Evolutionary conservation across 1,140 invertebrate species (phyloP).

Genomic region (Pseudomyrmex pallidus): DNA sequence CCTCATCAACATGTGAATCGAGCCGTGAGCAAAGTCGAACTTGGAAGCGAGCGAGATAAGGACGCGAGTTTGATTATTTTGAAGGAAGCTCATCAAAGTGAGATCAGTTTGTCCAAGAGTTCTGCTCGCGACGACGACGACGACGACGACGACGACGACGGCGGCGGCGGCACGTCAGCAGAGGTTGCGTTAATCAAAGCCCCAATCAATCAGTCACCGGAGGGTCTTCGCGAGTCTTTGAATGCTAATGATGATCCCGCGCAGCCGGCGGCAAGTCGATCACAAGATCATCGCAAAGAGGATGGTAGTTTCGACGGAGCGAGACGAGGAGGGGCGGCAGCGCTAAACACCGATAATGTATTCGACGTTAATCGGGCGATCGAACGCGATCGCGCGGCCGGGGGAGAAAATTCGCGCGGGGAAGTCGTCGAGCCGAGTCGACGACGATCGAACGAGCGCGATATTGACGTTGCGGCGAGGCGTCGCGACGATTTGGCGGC

Average conservation of each 20-base stretch:
- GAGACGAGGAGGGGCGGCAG: background rate
- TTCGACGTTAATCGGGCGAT: conserved; percentile 19
- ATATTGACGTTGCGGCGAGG: background rate
- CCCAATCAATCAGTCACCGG: conserved; percentile 16
- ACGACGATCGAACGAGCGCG: background rate
- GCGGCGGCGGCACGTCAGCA: background rate
- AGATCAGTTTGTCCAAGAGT: conserved; percentile 1
- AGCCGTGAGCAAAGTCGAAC: conserved; percentile 23
- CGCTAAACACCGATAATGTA: conserved; percentile 12
- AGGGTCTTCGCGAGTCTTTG: conserved; percentile 4
- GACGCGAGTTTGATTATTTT: conserved; percentile 23
- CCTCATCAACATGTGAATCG: background rate
- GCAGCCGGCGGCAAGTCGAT: background rate
- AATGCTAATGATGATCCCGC: conserved; percentile 9
- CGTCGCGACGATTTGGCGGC: no score
- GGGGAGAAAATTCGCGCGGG: background rate
- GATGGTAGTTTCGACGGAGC: background rate
- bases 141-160: no score
- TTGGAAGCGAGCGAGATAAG: conserved; percentile 20
- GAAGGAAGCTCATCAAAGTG: conserved; percentile 8
- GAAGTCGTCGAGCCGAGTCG: background rate
- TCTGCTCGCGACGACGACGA: background rate
- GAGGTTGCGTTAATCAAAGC: conserved; percentile 12
- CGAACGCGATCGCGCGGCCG: conserved; percentile 18
- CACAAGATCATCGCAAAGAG: conserved; percentile 15